A percentile compares a stretch with the other conserved stretches of the same genome.
phyloP scores from a whole-genome alignment of 37 sponge, comb jelly and placozoan species.

The Mnemiopsis leidyi region DNA sequence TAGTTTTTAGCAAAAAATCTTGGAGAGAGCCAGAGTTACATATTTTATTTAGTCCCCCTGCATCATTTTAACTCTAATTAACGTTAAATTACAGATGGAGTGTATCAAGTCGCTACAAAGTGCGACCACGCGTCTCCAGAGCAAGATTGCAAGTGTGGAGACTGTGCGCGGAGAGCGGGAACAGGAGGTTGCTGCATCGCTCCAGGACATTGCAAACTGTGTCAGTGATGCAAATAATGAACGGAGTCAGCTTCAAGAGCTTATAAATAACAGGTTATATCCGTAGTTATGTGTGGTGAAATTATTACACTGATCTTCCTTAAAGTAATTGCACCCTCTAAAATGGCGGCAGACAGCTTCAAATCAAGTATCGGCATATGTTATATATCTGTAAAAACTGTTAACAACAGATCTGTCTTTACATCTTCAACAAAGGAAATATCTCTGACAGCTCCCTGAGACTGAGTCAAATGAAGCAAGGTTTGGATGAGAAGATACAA shows the following conservation, averaged over 20 bases:
- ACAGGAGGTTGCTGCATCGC: background rate
- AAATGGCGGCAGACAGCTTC: too few species aligned
- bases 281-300: too few species aligned
- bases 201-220: constrained; percentile 6
- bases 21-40: too few species aligned
- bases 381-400: too few species aligned
- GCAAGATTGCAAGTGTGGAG: background rate
- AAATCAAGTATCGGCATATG: too few species aligned
- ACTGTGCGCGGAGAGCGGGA: background rate
- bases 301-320: too few species aligned
- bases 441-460: background rate
- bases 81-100: constrained; percentile 43
- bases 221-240: background rate
- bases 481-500: constrained; percentile 40
- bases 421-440: too few species aligned
- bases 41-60: too few species aligned
- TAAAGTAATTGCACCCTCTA: too few species aligned
- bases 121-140: background rate
- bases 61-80: too few species aligned
- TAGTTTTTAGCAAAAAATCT: too few species aligned
- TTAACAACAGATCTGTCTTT: too few species aligned
- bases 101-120: constrained; percentile 37
- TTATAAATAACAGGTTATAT: constrained; percentile 5
- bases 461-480: constrained; percentile 9
- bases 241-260: background rate